Base-by-base conservation (phyloP, 37 sponge, comb jelly and placozoan genomes). In the Halisarca cf. caerulea region DNA sequence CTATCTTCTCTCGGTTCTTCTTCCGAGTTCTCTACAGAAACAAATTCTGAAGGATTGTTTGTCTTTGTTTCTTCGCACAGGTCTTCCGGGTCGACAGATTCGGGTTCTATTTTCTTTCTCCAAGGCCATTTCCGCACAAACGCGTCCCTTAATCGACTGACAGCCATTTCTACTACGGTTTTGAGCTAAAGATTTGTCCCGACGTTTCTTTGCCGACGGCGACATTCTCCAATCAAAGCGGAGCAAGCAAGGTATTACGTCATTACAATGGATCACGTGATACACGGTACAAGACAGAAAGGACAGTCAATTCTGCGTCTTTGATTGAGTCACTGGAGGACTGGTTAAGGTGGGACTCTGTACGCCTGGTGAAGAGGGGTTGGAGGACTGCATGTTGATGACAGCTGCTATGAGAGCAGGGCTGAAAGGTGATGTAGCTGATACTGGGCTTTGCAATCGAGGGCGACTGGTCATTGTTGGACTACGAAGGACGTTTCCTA, bases 151-250 rank as follows among this genome's bases (percentile, higher is more conserved):
- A 47, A 6, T 14, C 51, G 51, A 11, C 51, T 47, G 9, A 11
- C 51, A 11, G 51, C 51, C 51, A 47, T 47, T 47, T 47, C 11
- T 47, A 11, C 51, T 14, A 47, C 6, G 11, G 9, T 47, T 6
- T 47, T 11, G 51, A 47, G 51, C 51, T n/a, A n/a, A n/a, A 47
- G 51, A 14, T 47, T 47, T 47, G 9, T 6, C 11, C 11, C 51
- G 51, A 14, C 35, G 69, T 68, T 68, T 27, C 69, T 68, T 68
- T 68, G 69, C 69, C 69, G 69, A 68, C 69, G 35, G n/a, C n/a
- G n/a, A 47, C 51, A 11, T 47, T 47, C 51, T 6, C 51, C 51
- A 47, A 47, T 47, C 9, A 47, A 47, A 47, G n/a, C n/a, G 11
- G 51, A 47, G 51, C 51, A 14, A 47, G 11, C 6, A 47, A 11